Conservation (phyloP, 2,888 invertebrate species). For the Galeruca laticollis region DNA sequence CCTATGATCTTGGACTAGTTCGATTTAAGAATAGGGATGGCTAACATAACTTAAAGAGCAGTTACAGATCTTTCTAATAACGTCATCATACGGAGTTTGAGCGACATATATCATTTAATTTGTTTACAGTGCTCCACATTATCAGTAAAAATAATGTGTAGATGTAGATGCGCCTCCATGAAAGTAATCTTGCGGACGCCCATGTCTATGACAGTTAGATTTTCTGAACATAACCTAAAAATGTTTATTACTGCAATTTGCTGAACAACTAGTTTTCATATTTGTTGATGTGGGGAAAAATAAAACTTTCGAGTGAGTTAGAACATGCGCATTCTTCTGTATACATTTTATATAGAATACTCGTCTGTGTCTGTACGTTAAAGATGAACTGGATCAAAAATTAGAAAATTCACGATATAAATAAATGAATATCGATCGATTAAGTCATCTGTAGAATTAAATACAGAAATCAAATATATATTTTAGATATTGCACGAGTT, state of each 20-base stretch:
- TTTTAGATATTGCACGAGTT: not conserved
- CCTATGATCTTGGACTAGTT: too few relatives aligned
- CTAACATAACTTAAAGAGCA: too few relatives aligned
- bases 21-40: too few relatives aligned
- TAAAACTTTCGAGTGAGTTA: constrained; percentile 1
- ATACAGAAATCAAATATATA: not conserved
- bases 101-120: too few relatives aligned
- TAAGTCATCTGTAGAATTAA: constrained; percentile 1
- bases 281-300: not conserved
- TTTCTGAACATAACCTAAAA: not conserved
- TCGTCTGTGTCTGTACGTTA: too few relatives aligned
- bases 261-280: not conserved
- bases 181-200: too few relatives aligned
- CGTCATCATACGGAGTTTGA: too few relatives aligned
- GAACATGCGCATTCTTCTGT: not conserved
- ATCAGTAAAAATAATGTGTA: too few relatives aligned
- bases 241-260: not conserved
- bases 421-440: not conserved
- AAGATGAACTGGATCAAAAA: not conserved
- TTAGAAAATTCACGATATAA: not conserved
- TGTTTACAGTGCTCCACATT: too few relatives aligned
- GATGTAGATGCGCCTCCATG: too few relatives aligned
- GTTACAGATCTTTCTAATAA: too few relatives aligned
- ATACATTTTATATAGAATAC: not conserved
- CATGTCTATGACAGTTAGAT: too few relatives aligned